phyloP scores from a whole-genome alignment of 2,888 invertebrate genomes.

The Crossocerus cetratus region DNA sequence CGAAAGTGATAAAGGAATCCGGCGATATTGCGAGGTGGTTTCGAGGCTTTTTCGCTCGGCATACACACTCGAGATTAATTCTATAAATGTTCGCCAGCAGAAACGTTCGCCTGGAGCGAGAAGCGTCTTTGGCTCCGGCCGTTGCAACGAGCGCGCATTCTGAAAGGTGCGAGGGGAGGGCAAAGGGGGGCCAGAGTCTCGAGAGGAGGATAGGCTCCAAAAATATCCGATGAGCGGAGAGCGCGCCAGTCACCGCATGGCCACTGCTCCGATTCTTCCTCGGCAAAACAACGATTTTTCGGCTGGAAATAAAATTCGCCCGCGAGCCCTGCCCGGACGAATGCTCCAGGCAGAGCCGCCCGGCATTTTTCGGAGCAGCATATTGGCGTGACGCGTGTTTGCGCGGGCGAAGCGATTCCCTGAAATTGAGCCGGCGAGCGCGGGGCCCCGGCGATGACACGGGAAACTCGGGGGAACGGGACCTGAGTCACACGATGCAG shows the following conservation, averaged over 20 bases:
- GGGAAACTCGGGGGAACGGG: slow-evolving; percentile 35
- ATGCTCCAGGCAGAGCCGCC: not conserved
- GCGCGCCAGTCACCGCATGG: slow-evolving; percentile 20
- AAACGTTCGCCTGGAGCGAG: no score
- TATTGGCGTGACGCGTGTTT: not conserved
- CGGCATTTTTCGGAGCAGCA: not conserved
- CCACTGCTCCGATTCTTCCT: slow-evolving; percentile 34
- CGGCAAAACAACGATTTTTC: slow-evolving; percentile 25
- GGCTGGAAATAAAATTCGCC: slow-evolving; percentile 48
- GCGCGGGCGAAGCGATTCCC: not conserved
- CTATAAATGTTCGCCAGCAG: no score
- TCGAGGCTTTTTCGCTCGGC: no score
- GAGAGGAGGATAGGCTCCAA: slow-evolving; percentile 32
- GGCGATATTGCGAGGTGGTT: no score
- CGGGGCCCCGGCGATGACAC: slow-evolving; percentile 8
- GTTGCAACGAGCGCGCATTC: not conserved
- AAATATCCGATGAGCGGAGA: slow-evolving; percentile 45
- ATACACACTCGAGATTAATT: no score
- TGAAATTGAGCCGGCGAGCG: slow-evolving; percentile 9
- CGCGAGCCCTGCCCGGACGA: not conserved
- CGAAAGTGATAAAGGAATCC: not conserved
- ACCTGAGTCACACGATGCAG: slow-evolving; percentile 39
- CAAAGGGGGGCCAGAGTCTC: slow-evolving; percentile 12
- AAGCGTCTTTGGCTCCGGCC: not conserved
- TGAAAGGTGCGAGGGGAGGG: slow-evolving; percentile 3